Percentiles rank a stretch among this genome's conserved stretches.
Evolutionary conservation across 2,888 invertebrate species (phyloP).

Genomic region (Drosophila stalkeri): DNA sequence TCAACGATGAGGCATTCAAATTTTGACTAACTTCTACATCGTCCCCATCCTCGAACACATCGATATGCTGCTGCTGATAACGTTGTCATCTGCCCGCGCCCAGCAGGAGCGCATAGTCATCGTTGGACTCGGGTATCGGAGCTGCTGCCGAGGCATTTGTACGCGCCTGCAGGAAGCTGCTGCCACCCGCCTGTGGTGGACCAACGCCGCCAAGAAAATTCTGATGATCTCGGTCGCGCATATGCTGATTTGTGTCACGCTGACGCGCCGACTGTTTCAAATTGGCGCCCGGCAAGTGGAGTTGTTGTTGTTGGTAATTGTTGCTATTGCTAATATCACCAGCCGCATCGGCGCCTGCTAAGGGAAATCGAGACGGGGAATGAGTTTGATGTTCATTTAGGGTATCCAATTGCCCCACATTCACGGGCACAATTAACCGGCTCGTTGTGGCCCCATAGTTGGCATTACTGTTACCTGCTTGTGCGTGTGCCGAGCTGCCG

Average conservation of each 20-base stretch:
- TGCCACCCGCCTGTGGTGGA: constrained; percentile 61
- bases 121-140: constrained; percentile 80
- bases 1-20: constrained; percentile 74
- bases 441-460: constrained; percentile 67
- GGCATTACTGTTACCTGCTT: constrained; percentile 57
- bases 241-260: constrained; percentile 72
- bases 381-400: constrained; percentile 62
- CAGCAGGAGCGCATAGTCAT: constrained; percentile 78
- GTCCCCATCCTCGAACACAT: constrained; percentile 64
- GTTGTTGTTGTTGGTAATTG: constrained; percentile 81
- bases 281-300: constrained; percentile 61
- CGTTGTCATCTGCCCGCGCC: constrained; percentile 83
- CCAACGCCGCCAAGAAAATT: constrained; percentile 63
- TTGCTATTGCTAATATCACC: constrained; percentile 67
- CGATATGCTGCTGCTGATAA: constrained; percentile 62
- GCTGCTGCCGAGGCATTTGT: constrained; percentile 64
- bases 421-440: constrained; percentile 61
- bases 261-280: constrained; percentile 63
- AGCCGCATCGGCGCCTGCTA: constrained; percentile 58
- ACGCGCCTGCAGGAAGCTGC: constrained; percentile 77
- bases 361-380: constrained; percentile 69
- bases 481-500: constrained; percentile 50
- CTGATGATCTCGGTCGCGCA: constrained; percentile 67
- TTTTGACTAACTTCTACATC: constrained; percentile 77
- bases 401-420: constrained; percentile 52